Base-by-base conservation (phyloP, 2,888 invertebrate genomes). In the Bellardia bayeri region DNA sequence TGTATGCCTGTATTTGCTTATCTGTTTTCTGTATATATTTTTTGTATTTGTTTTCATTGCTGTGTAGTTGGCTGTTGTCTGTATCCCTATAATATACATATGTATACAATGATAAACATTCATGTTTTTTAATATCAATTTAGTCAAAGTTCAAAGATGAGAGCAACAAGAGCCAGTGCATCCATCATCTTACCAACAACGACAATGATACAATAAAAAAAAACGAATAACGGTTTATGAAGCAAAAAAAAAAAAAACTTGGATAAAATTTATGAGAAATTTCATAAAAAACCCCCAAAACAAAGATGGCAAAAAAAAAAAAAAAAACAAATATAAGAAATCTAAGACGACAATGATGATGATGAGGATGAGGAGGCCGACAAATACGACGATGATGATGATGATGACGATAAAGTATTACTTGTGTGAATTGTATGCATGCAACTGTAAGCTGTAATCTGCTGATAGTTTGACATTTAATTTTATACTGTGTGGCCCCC, bases 391-490 rank as follows among this genome's bases (percentile, higher is more conserved):
- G 23, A n/a, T 23, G 64, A 64, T 14, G 3, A 64, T 14, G 3
- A 30, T 11, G 79, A 61, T 23, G 56, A 79, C 58, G 74, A 76
- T 75, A 58, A 82, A 75, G 75, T 71, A 76, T 81, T 69, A 85
- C 85, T 85, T 64, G 54, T 69, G 33, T 33, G 45, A 54, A 71
- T 76, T 69, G 63, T 56, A 64, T 69, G 69, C 61, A 80, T 14
- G 85, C 66, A 72, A 64, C 61, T 54, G 63, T 69, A 75, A 85
- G 74, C 75, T 68, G 23, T 85, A 81, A 85, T 81, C 85, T 81
- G 85, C 54, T 81, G 80, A 75, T 81, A 81, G 85, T 85, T 85
- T 81, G 85, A 85, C 85, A 85, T 85, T 85, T 85, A 85, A 85
- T 85, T 85, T 85, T 81, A 85, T 85, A 85, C 75, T 80, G 75